Conservation (phyloP, 1,140 invertebrate species). For the Bombus sibiricus region DNA sequence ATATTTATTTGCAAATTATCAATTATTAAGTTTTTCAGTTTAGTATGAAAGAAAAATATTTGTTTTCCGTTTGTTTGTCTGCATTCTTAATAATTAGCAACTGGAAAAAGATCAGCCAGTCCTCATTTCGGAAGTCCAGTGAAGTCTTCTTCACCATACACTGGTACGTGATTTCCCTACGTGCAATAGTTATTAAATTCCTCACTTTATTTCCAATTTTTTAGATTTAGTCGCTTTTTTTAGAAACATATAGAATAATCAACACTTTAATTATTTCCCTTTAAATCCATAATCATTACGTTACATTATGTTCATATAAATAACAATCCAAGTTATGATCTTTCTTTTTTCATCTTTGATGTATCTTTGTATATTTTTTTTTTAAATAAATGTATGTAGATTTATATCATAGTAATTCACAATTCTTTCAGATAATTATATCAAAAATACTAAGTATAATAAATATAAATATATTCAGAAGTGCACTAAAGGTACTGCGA, state of each 20-base stretch:
- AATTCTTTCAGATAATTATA: not conserved
- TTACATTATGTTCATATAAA: not conserved
- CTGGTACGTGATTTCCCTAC: slow-evolving; percentile 74
- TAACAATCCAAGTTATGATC: not conserved
- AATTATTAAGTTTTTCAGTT: not conserved
- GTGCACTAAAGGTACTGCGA: slow-evolving; percentile 26
- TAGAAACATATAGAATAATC: not conserved
- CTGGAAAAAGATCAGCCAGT: slow-evolving; percentile 75
- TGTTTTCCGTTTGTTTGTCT: slow-evolving; percentile 41
- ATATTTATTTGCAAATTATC: slow-evolving; percentile 13
- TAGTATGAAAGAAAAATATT: slow-evolving; percentile 3
- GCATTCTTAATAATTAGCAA: slow-evolving; percentile 64
- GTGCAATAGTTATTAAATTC: slow-evolving; percentile 10
- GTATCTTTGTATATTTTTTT: not conserved
- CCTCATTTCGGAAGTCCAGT: slow-evolving; percentile 79
- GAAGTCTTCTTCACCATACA: slow-evolving; percentile 68
- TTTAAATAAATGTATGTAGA: not conserved
- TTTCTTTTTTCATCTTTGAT: not conserved
- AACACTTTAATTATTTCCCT: not conserved
- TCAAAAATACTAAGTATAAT: not conserved
- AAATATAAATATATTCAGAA: not conserved
- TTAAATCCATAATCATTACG: not conserved
- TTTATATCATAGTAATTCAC: not conserved
- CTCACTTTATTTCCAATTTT: not conserved
- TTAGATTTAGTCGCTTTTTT: not conserved